These are phyloP conservation scores for Xenopus tropicalis DNA, from an alignment of 2,113 vertebrate genomes.

Conservation along the genomic window DNA sequence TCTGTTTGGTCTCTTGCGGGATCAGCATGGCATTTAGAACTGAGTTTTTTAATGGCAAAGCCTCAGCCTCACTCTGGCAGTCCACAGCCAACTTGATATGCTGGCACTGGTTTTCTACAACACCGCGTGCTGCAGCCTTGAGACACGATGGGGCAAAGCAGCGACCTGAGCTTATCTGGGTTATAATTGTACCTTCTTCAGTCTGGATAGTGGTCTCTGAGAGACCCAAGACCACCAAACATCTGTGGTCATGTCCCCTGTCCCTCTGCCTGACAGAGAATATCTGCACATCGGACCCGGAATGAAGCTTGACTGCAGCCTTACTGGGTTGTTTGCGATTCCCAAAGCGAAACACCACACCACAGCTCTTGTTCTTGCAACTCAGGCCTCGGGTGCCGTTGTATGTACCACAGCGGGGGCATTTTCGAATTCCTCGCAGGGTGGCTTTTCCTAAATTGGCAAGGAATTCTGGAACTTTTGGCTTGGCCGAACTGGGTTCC, in stretches of 20 bases:
- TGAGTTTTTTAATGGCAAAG: constrained; percentile 82
- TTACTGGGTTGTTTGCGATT: constrained; percentile 54
- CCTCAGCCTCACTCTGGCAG: constrained; percentile 72
- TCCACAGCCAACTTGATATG: constrained; percentile 81
- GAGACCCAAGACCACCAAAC: constrained; percentile 82
- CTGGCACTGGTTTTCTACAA: constrained; percentile 72
- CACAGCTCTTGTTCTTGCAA: constrained; percentile 92
- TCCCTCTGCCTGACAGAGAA: constrained; percentile 82
- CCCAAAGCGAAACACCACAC: constrained; percentile 75
- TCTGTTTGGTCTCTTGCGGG: constrained; percentile 68
- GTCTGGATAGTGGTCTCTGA: constrained; percentile 77
- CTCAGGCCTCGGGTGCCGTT: constrained; percentile 89
- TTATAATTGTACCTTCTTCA: constrained; percentile 73
- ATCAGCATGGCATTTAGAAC: constrained; percentile 69
- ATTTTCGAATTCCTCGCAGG: constrained; percentile 81
- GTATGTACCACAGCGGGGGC: constrained; percentile 85
- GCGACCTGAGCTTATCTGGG: constrained; percentile 79
- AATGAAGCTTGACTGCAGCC: constrained; percentile 78
- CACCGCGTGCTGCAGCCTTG: constrained; percentile 52
- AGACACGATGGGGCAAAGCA: constrained; percentile 77
- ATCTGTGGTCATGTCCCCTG: constrained; percentile 66
- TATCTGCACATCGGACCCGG: constrained; percentile 68
- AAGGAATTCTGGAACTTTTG: constrained; percentile 78
- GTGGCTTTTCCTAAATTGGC: constrained; percentile 88
- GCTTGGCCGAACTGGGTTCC: constrained; percentile 57